Conservation (phyloP, 1,140 invertebrate species). For the Euwallacea fornicatus region DNA sequence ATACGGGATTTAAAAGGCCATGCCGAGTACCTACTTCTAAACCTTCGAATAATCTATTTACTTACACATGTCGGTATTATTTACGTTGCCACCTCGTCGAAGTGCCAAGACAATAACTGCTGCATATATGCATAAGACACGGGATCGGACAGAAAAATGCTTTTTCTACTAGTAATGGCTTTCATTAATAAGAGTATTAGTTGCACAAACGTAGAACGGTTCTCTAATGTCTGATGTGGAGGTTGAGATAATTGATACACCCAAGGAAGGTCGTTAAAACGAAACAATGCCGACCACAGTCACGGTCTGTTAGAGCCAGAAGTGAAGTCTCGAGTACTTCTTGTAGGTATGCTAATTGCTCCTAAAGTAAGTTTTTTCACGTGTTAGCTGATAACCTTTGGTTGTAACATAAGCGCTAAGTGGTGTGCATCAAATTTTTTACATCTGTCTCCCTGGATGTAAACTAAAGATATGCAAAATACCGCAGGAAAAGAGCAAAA, state of each 20-base stretch:
- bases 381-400: no score
- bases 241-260: not conserved
- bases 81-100: no score
- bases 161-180: not conserved
- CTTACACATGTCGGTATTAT: no score
- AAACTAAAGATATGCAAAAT: constrained; percentile 23
- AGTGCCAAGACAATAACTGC: no score
- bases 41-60: no score
- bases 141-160: not conserved
- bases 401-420: constrained; percentile 18
- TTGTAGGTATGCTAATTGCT: not conserved
- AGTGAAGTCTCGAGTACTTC: constrained; percentile 4
- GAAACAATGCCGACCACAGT: constrained; percentile 1
- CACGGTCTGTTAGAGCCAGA: constrained; percentile 2
- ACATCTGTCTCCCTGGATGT: constrained; percentile 22
- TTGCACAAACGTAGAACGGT: not conserved
- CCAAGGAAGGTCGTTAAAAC: constrained; percentile 5
- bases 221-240: constrained; percentile 5
- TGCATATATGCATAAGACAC: no score
- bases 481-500: constrained; percentile 1
- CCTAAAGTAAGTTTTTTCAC: not conserved
- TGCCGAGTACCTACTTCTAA: no score
- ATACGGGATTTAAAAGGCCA: no score
- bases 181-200: not conserved
- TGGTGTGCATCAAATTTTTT: constrained; percentile 22